Evolutionary conservation across 1,140 invertebrate genomes (phyloP), one percentile per base, ranked within the genome.

Genomic region (Drosophila ohnishii): DNA sequence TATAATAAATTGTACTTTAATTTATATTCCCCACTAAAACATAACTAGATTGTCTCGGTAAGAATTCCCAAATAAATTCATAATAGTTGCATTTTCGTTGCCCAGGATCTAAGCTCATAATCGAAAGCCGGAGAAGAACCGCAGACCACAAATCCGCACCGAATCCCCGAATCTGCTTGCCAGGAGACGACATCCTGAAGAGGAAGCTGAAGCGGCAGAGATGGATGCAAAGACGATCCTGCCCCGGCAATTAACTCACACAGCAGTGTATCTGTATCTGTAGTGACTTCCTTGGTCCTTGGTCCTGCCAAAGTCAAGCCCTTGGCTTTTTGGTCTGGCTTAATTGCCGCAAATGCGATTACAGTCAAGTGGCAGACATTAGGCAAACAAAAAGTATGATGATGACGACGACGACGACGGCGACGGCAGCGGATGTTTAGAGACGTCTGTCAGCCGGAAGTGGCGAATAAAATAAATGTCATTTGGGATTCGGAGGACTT

Each of bases 291-390:
- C 70, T 50, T 66, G 34, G 22, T 70, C 62, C 70, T 50, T 66
- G 34, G 22, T 70, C 62, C 42, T 73, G 22, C 80, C 70, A 75
- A 86, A 86, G 82, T 86, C 82, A 86, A 82, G 60, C 82, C 70
- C 75, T 75, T 45, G 60, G 35, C 61, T 69, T 65, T 48, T 42
- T 63, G 63, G 39, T 44, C 74, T 35, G 73, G 80, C 80, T 89
- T 88, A 88, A 88, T 88, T 88, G 84, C 80, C 84, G 74, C 77
- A 88, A 89, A 88, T 89, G 84, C 85, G 81, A 89, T 89, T 89
- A 89, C 74, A 75, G 85, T 74, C 84, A 88, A 88, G 85, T 89
- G 75, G 80, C 85, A 80, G 85, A 62, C 85, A 88, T 87, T 89
- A 88, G 56, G 76, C 81, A 81, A 85, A 89, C 85, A 88, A 89